These are phyloP conservation scores for Hydraecia micacea DNA, from an alignment of 2,888 invertebrate genomes.

Conservation along the genomic window DNA sequence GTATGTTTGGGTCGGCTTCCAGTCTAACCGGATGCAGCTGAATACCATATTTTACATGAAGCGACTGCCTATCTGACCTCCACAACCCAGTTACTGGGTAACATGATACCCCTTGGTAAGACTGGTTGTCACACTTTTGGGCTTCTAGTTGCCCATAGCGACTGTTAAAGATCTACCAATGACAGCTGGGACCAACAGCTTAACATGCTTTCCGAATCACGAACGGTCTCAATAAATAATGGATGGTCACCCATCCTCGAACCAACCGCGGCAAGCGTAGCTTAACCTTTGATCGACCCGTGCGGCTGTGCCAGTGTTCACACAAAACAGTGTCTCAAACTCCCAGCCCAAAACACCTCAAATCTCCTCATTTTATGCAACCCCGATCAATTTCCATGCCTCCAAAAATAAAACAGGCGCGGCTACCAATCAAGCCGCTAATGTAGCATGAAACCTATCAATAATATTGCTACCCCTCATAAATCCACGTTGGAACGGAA, in stretches of 20 bases:
- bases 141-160: too few species aligned
- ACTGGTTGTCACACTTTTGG: too few species aligned
- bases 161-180: too few species aligned
- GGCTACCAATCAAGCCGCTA: constrained; percentile 77
- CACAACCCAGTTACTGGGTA: too few species aligned
- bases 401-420: constrained; percentile 64
- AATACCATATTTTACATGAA: not conserved
- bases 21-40: not conserved
- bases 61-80: not conserved
- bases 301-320: too few species aligned
- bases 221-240: too few species aligned
- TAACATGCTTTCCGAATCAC: too few species aligned
- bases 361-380: constrained; percentile 38
- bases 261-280: too few species aligned
- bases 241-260: too few species aligned
- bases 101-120: too few species aligned
- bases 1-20: not conserved
- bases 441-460: constrained; percentile 82
- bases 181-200: too few species aligned
- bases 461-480: constrained; percentile 78
- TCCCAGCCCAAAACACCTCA: not conserved
- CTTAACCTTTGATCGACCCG: too few species aligned
- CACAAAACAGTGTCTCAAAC: not conserved
- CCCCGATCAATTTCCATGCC: constrained; percentile 51
- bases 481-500: constrained; percentile 77